Conservation (phyloP, 2,113 vertebrate species). For the Chaenogobius annularis region DNA sequence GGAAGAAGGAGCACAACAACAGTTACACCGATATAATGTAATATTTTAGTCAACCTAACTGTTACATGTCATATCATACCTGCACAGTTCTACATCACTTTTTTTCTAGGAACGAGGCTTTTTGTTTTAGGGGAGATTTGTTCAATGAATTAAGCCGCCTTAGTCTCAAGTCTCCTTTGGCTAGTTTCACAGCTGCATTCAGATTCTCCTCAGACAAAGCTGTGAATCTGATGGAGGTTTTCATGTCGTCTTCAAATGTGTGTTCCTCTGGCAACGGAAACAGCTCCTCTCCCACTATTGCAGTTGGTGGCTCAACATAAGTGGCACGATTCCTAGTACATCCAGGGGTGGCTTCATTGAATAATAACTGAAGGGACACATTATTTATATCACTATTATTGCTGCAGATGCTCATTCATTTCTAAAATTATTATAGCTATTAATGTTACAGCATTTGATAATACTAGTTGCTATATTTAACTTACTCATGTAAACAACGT, state of each 20-base stretch:
- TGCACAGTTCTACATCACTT: slow-evolving; percentile 45
- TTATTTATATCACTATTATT: background rate
- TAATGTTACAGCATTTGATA: too few relatives aligned
- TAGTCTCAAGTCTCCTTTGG: slow-evolving; percentile 84
- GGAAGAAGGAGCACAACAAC: background rate
- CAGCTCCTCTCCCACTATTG: slow-evolving; percentile 89
- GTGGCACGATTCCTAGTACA: slow-evolving; percentile 78
- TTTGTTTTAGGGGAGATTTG: slow-evolving; percentile 28
- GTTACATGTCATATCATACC: slow-evolving; percentile 22
- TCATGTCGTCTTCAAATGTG: slow-evolving; percentile 47
- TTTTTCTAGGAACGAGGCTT: slow-evolving; percentile 18
- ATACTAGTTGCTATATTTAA: too few relatives aligned
- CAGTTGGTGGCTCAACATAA: slow-evolving; percentile 74
- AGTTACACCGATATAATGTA: background rate
- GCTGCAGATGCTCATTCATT: background rate
- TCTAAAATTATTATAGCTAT: background rate
- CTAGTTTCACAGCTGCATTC: slow-evolving; percentile 82
- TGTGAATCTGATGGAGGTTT: slow-evolving; percentile 80
- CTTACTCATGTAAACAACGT: too few relatives aligned
- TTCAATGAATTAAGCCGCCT: slow-evolving; percentile 65
- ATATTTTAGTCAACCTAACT: background rate
- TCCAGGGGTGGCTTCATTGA: slow-evolving; percentile 79
- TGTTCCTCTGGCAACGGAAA: slow-evolving; percentile 24
- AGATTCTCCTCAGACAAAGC: slow-evolving; percentile 88
- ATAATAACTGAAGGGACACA: slow-evolving; percentile 80